phyloP scores from a whole-genome alignment of 2,888 invertebrate genomes.

The Agriotes lineatus region DNA sequence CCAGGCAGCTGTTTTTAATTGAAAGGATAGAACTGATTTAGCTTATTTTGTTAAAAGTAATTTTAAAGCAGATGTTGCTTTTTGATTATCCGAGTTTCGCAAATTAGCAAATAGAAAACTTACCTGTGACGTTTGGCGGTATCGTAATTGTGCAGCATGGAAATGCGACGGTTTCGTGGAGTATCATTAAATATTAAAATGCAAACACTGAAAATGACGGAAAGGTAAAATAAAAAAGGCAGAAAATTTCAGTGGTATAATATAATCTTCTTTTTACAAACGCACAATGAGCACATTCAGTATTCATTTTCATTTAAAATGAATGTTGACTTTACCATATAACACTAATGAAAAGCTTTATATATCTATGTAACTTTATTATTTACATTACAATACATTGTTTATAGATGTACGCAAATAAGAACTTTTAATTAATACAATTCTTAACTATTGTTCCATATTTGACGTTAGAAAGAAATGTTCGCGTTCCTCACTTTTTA shows the following conservation, averaged over 20 bases:
- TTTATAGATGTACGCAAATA: conserved; percentile 43
- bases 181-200: conserved; percentile 32
- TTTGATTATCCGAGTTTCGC: not conserved
- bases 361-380: conserved; percentile 49
- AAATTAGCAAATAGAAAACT: not conserved
- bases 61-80: too few relatives aligned
- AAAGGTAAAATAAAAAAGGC: conserved; percentile 39
- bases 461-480: not conserved
- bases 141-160: conserved; percentile 12
- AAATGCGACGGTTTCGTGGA: conserved; percentile 21
- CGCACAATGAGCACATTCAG: conserved; percentile 50
- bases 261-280: conserved; percentile 50
- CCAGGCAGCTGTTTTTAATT: too few relatives aligned
- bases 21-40: too few relatives aligned
- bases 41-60: too few relatives aligned
- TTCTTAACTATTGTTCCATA: conserved; percentile 24
- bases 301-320: conserved; percentile 47
- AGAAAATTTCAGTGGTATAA: conserved; percentile 37
- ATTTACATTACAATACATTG: conserved; percentile 48
- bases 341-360: conserved; percentile 48
- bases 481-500: not conserved
- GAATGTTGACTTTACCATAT: conserved; percentile 45
- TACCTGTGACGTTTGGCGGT: conserved; percentile 4
- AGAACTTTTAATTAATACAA: conserved; percentile 23
- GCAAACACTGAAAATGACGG: conserved; percentile 36